phyloP scores from a whole-genome alignment of 2,888 invertebrate genomes.

The Plusia festucae region DNA sequence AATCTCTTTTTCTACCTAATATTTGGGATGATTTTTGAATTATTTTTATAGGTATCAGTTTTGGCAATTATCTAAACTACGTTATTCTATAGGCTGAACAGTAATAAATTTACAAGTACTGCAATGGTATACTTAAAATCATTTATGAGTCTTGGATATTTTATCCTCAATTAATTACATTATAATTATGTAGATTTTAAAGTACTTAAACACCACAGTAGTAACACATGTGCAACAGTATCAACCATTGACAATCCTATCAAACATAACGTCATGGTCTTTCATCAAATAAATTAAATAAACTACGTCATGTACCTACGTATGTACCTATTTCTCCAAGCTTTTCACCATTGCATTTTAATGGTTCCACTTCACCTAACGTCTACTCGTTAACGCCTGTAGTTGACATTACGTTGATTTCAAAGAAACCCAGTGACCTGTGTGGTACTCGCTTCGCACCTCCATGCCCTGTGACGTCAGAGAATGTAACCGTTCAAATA shows the following conservation, averaged over 20 bases:
- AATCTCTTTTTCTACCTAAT: background rate
- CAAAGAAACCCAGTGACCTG: constrained; percentile 43
- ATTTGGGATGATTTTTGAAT: background rate
- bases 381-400: constrained; percentile 17
- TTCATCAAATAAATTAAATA: too few relatives aligned
- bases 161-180: too few relatives aligned
- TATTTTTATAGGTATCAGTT: background rate
- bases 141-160: too few relatives aligned
- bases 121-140: too few relatives aligned
- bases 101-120: too few relatives aligned
- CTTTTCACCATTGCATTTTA: constrained; percentile 23
- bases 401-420: constrained; percentile 40
- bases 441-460: constrained; percentile 14
- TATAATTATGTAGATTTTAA: too few relatives aligned
- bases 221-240: background rate
- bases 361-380: constrained; percentile 12
- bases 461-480: background rate
- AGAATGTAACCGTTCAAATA: background rate
- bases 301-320: too few relatives aligned
- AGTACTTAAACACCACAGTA: too few relatives aligned
- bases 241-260: too few relatives aligned
- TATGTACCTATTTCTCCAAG: constrained; percentile 13
- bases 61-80: background rate
- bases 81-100: too few relatives aligned
- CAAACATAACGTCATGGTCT: background rate